Base-by-base conservation (phyloP, 2,888 invertebrate genomes). In the Harpagoxenus sublaevis region DNA sequence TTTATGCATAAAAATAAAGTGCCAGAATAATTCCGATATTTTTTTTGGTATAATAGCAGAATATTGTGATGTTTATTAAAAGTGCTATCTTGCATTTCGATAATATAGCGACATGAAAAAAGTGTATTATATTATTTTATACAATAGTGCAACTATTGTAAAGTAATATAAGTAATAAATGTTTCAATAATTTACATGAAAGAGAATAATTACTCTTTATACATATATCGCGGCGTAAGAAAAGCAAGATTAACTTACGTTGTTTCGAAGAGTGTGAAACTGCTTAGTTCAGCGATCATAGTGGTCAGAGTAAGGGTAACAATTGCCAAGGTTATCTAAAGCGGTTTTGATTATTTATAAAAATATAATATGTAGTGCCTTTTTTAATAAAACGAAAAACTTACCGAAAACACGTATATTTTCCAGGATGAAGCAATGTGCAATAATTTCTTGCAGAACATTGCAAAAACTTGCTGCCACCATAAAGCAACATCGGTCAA, bases 371-470 rank as follows among this genome's bases (percentile, higher is more conserved):
- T 48, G 0, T 39, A 45, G 10, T 57, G 35, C 0, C 3, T 48
- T 15, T 35, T 48, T n/a, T 51, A 0, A 1, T 12, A 51, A 1
- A 48, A 53, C 3, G 10, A 53, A 8, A 81, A 74, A 63, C 81
- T 85, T 78, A 89, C 90, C 0, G 87, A 90, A 74, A 88, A 89
- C 9, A 68, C 48, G 15, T 90, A 89, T 1, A 87, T 70, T 18
- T 85, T 89, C 89, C 89, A 88, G 2, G 84, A 75, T 5, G 87
- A 84, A 12, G 28, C n/a, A 9, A 89, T 62, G 45, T 90, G 90
- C 12, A 90, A 31, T n/a, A 71, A 60, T 83, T 90, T 90, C 68
- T 90, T 90, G 15, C 84, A 89, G 10, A 90, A 75, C 86, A 90
- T 90, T 0, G 87, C 87, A 6, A 63, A 2, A 51, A 89, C 51